phyloP scores from a whole-genome alignment of 2,888 invertebrate genomes.

The Drosophila niveifrons region DNA sequence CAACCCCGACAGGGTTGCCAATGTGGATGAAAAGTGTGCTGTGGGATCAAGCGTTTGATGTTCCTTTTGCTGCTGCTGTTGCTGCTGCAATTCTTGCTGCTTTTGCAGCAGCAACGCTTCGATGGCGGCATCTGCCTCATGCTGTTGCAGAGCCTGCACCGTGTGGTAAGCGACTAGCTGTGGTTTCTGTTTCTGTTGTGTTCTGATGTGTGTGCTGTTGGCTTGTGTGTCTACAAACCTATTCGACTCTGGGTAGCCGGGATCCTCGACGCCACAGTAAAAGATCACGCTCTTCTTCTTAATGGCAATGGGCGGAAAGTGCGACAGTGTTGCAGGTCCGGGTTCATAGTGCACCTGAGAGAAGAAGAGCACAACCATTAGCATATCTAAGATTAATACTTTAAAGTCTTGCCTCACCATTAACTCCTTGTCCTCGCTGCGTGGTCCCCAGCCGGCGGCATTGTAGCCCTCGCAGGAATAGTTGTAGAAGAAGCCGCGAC shows the following conservation, averaged over 20 bases:
- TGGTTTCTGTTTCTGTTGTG: conserved; percentile 43
- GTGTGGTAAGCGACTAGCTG: conserved; percentile 71
- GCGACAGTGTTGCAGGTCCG: conserved; percentile 91
- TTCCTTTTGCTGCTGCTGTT: conserved; percentile 50
- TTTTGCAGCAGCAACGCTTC: conserved; percentile 79
- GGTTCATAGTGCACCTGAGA: conserved; percentile 89
- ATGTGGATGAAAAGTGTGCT: conserved; percentile 45
- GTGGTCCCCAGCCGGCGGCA: conserved; percentile 94
- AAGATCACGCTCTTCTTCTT: conserved; percentile 94
- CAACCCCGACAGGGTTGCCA: conserved; percentile 50
- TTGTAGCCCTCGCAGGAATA: conserved; percentile 97
- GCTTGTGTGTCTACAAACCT: conserved; percentile 81
- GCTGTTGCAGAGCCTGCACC: conserved; percentile 77
- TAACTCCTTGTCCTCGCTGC: conserved; percentile 91
- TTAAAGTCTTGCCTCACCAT: conserved; percentile 87
- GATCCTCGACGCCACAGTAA: conserved; percentile 92
- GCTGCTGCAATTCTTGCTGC: conserved; percentile 59
- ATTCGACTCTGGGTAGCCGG: conserved; percentile 90
- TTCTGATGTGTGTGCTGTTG: conserved; percentile 39
- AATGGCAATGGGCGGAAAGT: conserved; percentile 91
- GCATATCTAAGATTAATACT: too few relatives aligned
- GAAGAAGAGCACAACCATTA: neutral
- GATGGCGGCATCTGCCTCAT: conserved; percentile 81
- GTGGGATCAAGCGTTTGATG: conserved; percentile 41
- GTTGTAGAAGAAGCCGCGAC: conserved; percentile 95